These are phyloP conservation scores for Diplogasteroides magnus DNA, from an alignment of 1,140 invertebrate species.

Conservation along the genomic window DNA sequence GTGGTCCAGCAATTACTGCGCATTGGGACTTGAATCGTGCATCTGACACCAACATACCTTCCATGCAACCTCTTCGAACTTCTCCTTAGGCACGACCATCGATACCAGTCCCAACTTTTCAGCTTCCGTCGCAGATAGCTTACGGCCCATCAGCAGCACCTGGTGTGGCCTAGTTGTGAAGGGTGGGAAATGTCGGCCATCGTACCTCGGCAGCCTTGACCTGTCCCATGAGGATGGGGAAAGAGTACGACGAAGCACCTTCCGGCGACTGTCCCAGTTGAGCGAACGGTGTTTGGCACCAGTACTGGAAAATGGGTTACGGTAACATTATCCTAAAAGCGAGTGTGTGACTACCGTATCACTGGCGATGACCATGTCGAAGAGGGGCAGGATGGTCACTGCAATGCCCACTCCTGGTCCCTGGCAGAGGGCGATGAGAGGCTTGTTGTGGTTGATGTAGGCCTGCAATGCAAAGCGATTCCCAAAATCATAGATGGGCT, in stretches of 20 bases:
- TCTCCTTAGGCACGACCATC: neutral
- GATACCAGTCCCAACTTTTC: neutral
- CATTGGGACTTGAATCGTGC: too few relatives aligned
- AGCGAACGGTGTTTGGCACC: constrained; percentile 79
- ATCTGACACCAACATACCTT: too few relatives aligned
- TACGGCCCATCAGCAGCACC: neutral
- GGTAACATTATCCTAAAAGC: neutral
- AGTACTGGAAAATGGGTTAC: constrained; percentile 62
- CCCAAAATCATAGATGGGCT: too few relatives aligned
- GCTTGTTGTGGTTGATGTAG: constrained; percentile 81
- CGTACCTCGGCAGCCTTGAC: constrained; percentile 62
- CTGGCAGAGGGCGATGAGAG: constrained; percentile 80
- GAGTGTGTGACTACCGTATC: constrained; percentile 62
- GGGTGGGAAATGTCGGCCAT: constrained; percentile 56
- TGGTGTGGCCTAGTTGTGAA: too few relatives aligned
- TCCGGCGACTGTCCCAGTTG: constrained; percentile 74
- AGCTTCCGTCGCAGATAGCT: neutral
- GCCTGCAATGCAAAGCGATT: too few relatives aligned
- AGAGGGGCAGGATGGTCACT: constrained; percentile 74
- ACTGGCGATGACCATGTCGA: constrained; percentile 81
- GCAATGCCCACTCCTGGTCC: constrained; percentile 87
- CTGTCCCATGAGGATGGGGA: constrained; percentile 74
- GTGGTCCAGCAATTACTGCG: too few relatives aligned
- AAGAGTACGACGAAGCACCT: constrained; percentile 75
- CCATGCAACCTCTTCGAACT: neutral